These are phyloP conservation scores for Zootoca vivipara DNA, from an alignment of 2,113 vertebrate species.

Conservation along the genomic window DNA sequence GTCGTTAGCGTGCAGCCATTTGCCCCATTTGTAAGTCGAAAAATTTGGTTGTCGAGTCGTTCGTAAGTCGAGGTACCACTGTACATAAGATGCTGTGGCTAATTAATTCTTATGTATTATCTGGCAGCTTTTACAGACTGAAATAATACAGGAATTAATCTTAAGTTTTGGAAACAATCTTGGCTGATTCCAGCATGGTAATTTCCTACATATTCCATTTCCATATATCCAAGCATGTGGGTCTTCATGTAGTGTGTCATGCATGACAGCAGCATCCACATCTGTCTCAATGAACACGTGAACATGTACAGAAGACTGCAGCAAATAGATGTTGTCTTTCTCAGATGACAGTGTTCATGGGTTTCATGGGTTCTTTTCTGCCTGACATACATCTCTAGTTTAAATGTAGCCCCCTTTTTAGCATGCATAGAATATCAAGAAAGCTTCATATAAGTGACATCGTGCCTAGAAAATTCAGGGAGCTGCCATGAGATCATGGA, in stretches of 20 bases:
- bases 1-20: no score
- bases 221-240: neutral
- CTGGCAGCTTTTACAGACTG: neutral
- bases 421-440: neutral
- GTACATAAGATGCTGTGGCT: neutral
- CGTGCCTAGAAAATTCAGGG: neutral
- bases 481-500: neutral
- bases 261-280: neutral
- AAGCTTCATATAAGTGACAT: neutral
- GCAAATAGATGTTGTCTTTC: neutral
- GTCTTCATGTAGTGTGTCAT: neutral
- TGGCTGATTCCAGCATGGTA: neutral
- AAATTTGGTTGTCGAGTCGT: no score
- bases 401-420: neutral
- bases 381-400: neutral
- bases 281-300: no score
- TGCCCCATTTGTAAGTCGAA: no score
- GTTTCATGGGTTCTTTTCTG: no score
- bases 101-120: neutral
- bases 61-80: no score
- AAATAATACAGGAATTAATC: neutral
- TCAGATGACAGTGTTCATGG: neutral
- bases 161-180: slow-evolving; percentile 2
- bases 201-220: neutral
- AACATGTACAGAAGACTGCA: neutral